Base-by-base conservation (phyloP, 1,140 invertebrate genomes). In the Drosophila burlai region DNA sequence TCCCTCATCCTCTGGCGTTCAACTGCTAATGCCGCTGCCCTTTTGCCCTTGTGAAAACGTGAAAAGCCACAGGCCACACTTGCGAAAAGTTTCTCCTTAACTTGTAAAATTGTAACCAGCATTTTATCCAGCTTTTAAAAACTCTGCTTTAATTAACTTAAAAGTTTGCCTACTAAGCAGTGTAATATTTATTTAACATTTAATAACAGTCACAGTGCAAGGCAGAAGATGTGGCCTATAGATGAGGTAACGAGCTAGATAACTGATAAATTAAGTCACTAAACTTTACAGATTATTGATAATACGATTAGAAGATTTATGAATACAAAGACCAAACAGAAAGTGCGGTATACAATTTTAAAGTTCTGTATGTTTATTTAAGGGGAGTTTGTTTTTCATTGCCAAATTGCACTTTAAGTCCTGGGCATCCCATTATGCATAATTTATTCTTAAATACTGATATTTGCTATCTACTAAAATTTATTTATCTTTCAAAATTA, bases 41-140 rank as follows among this genome's bases (percentile, higher is more conserved):
- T 62, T 77, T 77, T 69, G 57, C 43, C 74, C 58, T 63, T 78
- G 65, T 31, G 52, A 50, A 71, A 59, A 67, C 65, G 65, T 68
- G 45, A 63, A 69, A 54, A 46, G 38, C 57, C 52, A 58, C 52
- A 49, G n/a, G 45, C 47, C 64, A 71, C 63, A 71, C 63, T 55
- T 26, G 21, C 34, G 10, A 36, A 67, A 71, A 71, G 47, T 71
- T 45, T 36, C 1, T n/a, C 47, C 52, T 29, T 38, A 36, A 61
- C 26, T 65, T 62, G 11, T 16, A 31, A 9, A n/a, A 40, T 38
- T 57, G 16, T 24, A 38, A 15, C 18, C 9, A 3, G 21, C 16
- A 63, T 63, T 54, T 46, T 29, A 9, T 13, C 9, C n/a, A 21
- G 13, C n/a, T 31, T 47, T 68, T 63, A 21, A 67, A 64, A 46